Conservation (phyloP, 1,140 invertebrate genomes). For the Atta texana region DNA sequence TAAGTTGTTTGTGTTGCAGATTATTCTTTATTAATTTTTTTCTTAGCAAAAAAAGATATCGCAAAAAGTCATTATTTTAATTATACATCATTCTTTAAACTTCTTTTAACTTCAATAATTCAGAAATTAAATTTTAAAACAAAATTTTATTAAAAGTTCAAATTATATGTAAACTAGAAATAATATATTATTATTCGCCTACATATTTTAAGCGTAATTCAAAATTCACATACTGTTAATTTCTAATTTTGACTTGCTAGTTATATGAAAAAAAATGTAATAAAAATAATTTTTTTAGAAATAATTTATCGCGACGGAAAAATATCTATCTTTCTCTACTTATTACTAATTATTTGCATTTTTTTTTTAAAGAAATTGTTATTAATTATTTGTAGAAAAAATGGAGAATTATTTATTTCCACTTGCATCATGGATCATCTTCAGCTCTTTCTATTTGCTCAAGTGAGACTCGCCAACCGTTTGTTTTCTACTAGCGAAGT, state of each 20-base stretch:
- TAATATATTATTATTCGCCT: background rate
- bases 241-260: background rate
- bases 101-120: background rate
- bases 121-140: background rate
- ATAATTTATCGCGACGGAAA: background rate
- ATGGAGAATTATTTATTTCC: background rate
- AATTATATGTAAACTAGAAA: background rate
- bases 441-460: background rate
- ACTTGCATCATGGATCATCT: background rate
- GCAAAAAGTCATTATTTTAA: background rate
- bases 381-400: background rate
- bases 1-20: background rate
- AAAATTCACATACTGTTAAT: background rate
- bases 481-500: background rate
- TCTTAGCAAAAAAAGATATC: background rate
- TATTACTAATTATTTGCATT: background rate
- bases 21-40: background rate
- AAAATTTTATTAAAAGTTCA: slow-evolving; percentile 1
- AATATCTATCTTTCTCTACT: background rate
- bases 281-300: background rate
- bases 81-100: background rate
- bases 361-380: background rate
- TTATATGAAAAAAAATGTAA: background rate
- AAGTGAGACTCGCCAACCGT: too few relatives aligned
- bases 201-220: background rate